phyloP scores from a whole-genome alignment of 2,113 vertebrate species.

The Prochilodus magdalenae region DNA sequence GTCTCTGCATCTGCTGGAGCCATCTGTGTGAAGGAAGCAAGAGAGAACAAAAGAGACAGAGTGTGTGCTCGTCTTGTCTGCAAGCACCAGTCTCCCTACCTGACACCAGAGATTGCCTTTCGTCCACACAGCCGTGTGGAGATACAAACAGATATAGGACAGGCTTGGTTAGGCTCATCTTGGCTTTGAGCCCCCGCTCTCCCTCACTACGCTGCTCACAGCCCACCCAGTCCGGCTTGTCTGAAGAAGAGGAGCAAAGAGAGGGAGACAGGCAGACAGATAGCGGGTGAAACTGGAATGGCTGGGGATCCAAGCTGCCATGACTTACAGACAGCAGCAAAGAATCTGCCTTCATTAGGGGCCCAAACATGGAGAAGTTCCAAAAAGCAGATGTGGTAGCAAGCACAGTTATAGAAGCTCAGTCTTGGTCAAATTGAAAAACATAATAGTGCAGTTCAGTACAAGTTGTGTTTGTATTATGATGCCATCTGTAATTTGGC shows the following conservation, averaged over 20 bases:
- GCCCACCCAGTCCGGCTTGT: background rate
- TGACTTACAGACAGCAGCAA: background rate
- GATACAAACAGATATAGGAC: constrained; percentile 8
- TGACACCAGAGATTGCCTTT: constrained; percentile 4
- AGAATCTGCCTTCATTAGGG: background rate
- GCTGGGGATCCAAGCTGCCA: background rate
- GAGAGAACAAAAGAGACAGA: background rate
- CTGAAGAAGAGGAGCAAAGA: background rate
- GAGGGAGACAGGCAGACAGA: background rate
- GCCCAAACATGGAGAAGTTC: background rate
- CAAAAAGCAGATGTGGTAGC: too few relatives aligned
- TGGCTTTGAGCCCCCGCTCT: constrained; percentile 2
- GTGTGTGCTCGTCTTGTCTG: background rate
- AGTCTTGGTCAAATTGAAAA: too few relatives aligned
- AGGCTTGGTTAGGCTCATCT: constrained; percentile 22
- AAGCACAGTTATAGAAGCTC: too few relatives aligned
- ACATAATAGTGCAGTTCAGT: too few relatives aligned
- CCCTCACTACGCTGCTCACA: background rate
- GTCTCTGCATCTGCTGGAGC: constrained; percentile 40
- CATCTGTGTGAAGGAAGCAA: constrained; percentile 46
- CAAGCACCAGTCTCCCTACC: background rate
- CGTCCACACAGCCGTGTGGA: constrained; percentile 11
- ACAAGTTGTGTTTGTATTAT: too few relatives aligned
- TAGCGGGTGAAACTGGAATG: background rate
- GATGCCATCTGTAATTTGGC: too few relatives aligned